Base-by-base conservation (phyloP, 2,888 invertebrate genomes). In the Myathropa florea region DNA sequence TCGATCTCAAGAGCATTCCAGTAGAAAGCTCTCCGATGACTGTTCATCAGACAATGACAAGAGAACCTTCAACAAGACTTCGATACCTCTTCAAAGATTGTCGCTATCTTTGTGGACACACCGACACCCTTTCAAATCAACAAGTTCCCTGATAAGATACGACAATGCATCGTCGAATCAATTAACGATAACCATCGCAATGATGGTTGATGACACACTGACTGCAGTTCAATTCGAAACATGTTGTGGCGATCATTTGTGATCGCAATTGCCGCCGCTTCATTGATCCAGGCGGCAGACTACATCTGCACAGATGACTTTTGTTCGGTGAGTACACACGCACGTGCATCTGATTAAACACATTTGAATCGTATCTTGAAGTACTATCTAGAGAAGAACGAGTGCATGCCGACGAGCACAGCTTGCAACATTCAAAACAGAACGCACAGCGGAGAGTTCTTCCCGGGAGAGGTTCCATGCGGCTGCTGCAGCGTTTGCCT, bases 401-500 rank as follows among this genome's bases (percentile, higher is more conserved):
- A 93, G 9, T 94, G 94, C 88, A 28, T 92, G 0, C 4, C 91
- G 0, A 85, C 94, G 0, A 91, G 93, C 0, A 89, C 89, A 0
- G 92, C 94, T 28, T 95, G 95, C 89, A 70, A 89, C 14, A 93
- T 93, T 86, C 94, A 94, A 91, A 95, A 95, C 89, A 92, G 93
- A 0, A 95, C 95, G 0, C 93, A 94, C 89, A 92, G 92, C 39
- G 95, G 95, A 0, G 79, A 94, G 36, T 91, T 91, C 88, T 90
- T 95, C 84, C 94, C 93, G 0, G 94, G 94, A 0, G 94, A 95
- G 0, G 94, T 94, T 0, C 90, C 93, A 0, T 95, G 95, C 90
- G 95, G 95, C 90, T 95, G 95, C 90, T 95, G 95, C 87, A 91
- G 94, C 0, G 94, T 93, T 90, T 95, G 95, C 88, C 90, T 95